Percentiles rank a stretch among this genome's conserved stretches.
phyloP scores from a whole-genome alignment of 2,113 vertebrate genomes.

The Osmerus eperlanus region DNA sequence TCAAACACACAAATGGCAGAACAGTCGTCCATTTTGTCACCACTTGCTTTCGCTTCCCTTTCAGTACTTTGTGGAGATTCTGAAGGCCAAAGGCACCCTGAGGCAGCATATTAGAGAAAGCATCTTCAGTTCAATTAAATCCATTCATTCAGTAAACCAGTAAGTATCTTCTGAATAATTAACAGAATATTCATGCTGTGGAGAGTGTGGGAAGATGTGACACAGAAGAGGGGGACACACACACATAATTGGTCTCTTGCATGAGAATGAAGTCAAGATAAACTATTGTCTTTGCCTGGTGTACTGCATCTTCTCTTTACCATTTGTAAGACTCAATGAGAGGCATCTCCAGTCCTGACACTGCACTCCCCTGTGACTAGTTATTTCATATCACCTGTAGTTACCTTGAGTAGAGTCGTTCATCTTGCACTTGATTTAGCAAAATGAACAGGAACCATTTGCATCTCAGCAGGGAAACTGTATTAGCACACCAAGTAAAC shows the following conservation, averaged over 20 bases:
- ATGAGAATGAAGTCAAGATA: constrained; percentile 66
- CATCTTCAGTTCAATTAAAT: constrained; percentile 88
- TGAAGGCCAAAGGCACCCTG: constrained; percentile 90
- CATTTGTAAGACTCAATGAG: constrained; percentile 39
- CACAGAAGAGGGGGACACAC: constrained; percentile 22
- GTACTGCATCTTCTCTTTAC: constrained; percentile 45
- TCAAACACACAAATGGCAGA: constrained; percentile 29
- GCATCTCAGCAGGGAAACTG: background rate
- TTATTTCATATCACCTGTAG: constrained; percentile 23
- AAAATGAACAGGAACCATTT: background rate
- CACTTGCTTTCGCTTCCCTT: constrained; percentile 45
- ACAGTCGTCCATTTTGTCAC: constrained; percentile 39
- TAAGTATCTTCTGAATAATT: constrained; percentile 87
- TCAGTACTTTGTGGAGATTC: constrained; percentile 87
- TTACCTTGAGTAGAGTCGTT: constrained; percentile 4
- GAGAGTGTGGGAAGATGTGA: constrained; percentile 23
- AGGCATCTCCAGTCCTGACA: background rate
- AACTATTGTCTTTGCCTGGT: constrained; percentile 53
- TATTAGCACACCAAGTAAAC: background rate
- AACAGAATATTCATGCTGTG: constrained; percentile 64
- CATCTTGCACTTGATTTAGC: constrained; percentile 18
- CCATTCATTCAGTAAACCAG: constrained; percentile 83
- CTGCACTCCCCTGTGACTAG: constrained; percentile 14
- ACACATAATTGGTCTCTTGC: constrained; percentile 62
- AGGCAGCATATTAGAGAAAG: constrained; percentile 75